Base-by-base conservation (phyloP, 2,113 vertebrate genomes). In the Odontophorus gujanensis region DNA sequence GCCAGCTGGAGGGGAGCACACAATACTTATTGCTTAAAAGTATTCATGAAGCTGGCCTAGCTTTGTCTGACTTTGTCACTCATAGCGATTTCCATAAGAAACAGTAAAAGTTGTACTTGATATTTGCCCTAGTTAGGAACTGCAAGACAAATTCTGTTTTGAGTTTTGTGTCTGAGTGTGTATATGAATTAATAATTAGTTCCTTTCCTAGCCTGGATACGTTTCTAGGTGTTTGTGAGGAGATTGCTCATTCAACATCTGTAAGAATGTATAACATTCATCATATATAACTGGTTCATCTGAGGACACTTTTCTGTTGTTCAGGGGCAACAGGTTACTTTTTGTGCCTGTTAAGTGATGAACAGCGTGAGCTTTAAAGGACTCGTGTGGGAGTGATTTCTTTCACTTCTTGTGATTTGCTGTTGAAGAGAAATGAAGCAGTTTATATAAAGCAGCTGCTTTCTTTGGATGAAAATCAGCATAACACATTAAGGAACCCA, bases 391-490 rank as follows among this genome's bases (percentile, higher is more conserved):
- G 92, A 94, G 74, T 58, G 77, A 92, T 93, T 94, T 82, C 86
- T 94, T 62, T 79, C 42, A 42, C 65, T 80, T 82, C 48, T 76
- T 89, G 89, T 82, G 78, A 79, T 79, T 45, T 93, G 91, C 81
- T 93, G 79, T 90, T 80, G 93, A 50, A 59, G 85, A 89, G 51
- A 90, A 95, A 90, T 82, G 81, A 81, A 85, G 77, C 81, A 69
- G 90, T 82, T 95, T 83, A 62, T 42, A 59, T 50, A 87, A 96
- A 93, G 92, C 93, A 96, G 96, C 90, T 97, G 90, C 71, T 92
- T 92, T 8, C 90, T 96, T 93, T 96, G 92, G 93, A 95, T 55
- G 62, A 58, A 77, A 93, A 69, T 87, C 94, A 96, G 83, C 61
- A 13, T 66, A 83, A 84, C 53, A 14, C 57, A 3, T 93, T 96